These are phyloP conservation scores for Tetramorium simillimum DNA, from an alignment of 1,140 invertebrate genomes.

Conservation along the genomic window DNA sequence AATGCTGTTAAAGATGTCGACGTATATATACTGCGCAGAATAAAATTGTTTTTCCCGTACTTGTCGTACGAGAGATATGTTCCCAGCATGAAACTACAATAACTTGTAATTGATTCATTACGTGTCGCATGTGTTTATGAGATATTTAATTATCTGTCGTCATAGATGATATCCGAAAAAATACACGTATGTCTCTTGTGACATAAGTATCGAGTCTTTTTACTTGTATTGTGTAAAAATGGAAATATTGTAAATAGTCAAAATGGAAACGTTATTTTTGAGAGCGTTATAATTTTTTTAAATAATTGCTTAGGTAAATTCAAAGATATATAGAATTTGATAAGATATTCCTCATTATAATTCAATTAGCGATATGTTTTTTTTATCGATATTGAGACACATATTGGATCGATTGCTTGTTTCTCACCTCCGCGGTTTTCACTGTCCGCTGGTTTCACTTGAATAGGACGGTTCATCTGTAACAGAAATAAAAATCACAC, in stretches of 20 bases:
- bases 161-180: neutral
- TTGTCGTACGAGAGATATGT: neutral
- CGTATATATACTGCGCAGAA: neutral
- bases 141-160: neutral
- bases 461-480: conserved; percentile 99
- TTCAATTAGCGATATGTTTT: neutral
- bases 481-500: conserved; percentile 85
- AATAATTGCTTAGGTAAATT: neutral
- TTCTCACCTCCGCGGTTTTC: conserved; percentile 98
- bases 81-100: neutral
- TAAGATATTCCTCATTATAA: neutral
- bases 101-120: neutral
- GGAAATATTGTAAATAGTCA: neutral
- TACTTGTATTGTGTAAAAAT: conserved; percentile 4
- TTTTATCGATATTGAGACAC: neutral
- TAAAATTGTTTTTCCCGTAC: neutral
- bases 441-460: conserved; percentile 99
- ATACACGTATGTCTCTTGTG: neutral
- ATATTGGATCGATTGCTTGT: conserved; percentile 50
- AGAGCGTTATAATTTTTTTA: neutral
- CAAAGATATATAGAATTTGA: neutral
- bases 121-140: neutral
- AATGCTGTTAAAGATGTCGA: conserved; percentile 13
- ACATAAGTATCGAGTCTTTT: conserved; percentile 12
- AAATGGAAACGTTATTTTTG: conserved; percentile 1